phyloP scores from a whole-genome alignment of 2,797 vertebrate species.

The Falco rusticolus region DNA sequence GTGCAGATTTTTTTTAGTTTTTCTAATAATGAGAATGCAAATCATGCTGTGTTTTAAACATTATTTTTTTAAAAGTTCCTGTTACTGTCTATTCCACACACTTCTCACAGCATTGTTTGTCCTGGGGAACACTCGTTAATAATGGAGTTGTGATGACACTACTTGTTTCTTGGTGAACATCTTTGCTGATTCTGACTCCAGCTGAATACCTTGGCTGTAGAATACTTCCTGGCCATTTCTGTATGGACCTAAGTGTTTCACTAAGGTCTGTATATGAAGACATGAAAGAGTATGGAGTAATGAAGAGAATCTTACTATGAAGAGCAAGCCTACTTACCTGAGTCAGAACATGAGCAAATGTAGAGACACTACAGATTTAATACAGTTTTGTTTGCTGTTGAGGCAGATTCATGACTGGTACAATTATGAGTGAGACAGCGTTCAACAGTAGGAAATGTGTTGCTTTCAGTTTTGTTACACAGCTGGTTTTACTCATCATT shows the following conservation, averaged over 20 bases:
- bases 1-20: background rate
- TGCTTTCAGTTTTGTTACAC: background rate
- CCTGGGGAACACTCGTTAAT: conserved; percentile 25
- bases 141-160: conserved; percentile 10
- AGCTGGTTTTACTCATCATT: background rate
- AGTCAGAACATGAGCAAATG: background rate
- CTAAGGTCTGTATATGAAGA: background rate
- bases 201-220: conserved; percentile 12
- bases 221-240: background rate
- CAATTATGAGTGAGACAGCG: background rate
- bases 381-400: background rate
- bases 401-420: background rate
- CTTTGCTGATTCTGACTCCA: background rate
- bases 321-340: background rate
- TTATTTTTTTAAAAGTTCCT: background rate
- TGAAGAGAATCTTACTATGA: background rate
- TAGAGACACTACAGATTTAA: conserved; percentile 3
- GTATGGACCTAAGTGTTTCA: background rate
- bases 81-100: background rate
- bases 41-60: background rate
- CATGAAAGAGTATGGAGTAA: background rate
- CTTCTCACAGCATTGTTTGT: background rate
- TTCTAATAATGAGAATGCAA: background rate
- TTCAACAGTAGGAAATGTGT: background rate
- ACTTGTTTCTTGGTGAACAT: conserved; percentile 10